Conservation (phyloP, 1,140 invertebrate genomes). For the Rhyacophila brunnea region DNA sequence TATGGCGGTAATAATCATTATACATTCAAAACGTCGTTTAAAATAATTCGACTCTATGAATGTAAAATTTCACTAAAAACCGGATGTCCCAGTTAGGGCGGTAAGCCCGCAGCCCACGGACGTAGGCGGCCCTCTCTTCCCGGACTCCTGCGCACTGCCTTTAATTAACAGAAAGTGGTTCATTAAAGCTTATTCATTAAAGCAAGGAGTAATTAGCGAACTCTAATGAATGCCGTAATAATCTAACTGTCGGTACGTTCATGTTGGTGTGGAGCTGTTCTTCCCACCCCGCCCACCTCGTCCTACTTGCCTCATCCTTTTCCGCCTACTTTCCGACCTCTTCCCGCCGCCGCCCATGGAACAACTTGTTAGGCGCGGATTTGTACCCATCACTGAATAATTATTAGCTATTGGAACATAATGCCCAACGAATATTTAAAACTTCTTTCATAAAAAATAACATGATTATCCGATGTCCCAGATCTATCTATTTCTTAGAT, state of each 20-base stretch:
- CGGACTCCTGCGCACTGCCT: constrained; percentile 57
- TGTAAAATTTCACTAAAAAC: constrained; percentile 4
- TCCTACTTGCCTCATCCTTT: background rate
- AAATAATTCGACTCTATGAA: background rate
- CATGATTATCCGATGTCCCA: no score
- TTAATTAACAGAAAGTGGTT: constrained; percentile 85
- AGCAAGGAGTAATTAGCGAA: constrained; percentile 83
- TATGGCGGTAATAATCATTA: no score
- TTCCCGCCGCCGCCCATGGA: background rate
- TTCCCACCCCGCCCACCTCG: no score
- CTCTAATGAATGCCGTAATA: constrained; percentile 71
- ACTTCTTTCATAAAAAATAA: no score
- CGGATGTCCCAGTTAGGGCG: constrained; percentile 20
- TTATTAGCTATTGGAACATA: no score
- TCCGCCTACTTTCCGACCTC: background rate
- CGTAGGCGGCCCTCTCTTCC: constrained; percentile 26
- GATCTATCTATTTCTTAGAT: no score
- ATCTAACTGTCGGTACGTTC: constrained; percentile 54
- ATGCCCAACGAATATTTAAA: no score
- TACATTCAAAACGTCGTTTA: no score
- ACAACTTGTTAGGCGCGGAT: no score
- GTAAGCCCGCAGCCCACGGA: constrained; percentile 8
- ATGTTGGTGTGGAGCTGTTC: constrained; percentile 7
- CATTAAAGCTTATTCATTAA: constrained; percentile 85
- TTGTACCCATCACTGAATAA: no score